Evolutionary conservation across 2,888 invertebrate species (phyloP).

Genomic region (Sympetrum striolatum): DNA sequence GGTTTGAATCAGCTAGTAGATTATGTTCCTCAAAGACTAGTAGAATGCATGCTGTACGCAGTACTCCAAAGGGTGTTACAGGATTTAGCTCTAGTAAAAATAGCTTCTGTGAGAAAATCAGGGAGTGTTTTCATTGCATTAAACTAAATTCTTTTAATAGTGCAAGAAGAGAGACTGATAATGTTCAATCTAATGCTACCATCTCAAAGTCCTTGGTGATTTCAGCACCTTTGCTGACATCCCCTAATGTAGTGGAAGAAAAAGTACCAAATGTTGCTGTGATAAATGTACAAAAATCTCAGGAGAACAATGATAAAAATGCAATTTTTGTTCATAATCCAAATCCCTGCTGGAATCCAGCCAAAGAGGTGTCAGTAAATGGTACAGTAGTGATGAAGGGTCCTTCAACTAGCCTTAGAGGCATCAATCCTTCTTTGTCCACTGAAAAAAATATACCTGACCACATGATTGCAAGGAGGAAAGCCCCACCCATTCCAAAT

Average conservation of each 20-base stretch:
- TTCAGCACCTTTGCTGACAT: neutral
- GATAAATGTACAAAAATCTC: neutral
- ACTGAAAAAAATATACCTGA: neutral
- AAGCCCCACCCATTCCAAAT: neutral
- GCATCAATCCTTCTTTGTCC: neutral
- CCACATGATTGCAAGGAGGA: neutral
- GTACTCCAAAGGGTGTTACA: neutral
- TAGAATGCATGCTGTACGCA: constrained; percentile 1
- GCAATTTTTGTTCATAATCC: neutral
- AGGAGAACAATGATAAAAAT: neutral
- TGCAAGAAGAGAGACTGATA: neutral
- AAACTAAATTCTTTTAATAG: neutral
- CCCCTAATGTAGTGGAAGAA: neutral
- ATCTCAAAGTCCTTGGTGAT: neutral
- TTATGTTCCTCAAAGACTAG: neutral
- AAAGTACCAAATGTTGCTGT: neutral
- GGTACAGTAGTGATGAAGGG: neutral
- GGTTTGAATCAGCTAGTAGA: constrained; percentile 3
- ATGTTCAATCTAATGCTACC: neutral
- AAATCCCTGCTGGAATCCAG: neutral
- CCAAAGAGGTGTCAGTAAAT: neutral
- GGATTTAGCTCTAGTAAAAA: neutral
- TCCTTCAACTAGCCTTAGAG: neutral
- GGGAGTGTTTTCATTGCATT: neutral
- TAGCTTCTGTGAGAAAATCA: neutral